Percentiles rank a stretch among this genome's conserved stretches.
Conservation (phyloP, 2,888 invertebrate genomes). For the Miltochrista miniata region DNA sequence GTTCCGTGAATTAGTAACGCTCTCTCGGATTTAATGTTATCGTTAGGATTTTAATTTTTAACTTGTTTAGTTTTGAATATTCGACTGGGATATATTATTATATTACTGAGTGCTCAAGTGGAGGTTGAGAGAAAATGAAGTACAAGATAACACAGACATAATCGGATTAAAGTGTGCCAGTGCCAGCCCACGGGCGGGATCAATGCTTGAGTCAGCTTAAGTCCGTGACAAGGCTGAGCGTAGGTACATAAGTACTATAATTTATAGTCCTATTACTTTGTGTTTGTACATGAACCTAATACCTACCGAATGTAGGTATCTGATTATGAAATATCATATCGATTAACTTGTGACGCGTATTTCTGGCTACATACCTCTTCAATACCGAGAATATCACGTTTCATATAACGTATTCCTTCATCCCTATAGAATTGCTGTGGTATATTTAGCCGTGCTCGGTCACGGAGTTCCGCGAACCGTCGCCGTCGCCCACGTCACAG, state of each 20-base stretch:
- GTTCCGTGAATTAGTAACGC: constrained; percentile 12
- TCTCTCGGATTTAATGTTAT: constrained; percentile 17
- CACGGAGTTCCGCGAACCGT: constrained; percentile 1
- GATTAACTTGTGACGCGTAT: not conserved
- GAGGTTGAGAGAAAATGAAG: not conserved
- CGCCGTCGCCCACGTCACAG: not conserved
- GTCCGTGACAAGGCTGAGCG: not conserved
- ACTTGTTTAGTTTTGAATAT: not conserved
- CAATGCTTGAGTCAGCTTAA: not conserved
- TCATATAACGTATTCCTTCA: not conserved
- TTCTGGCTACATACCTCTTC: too few relatives aligned
- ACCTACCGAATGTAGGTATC: too few relatives aligned
- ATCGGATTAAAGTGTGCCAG: constrained; percentile 5
- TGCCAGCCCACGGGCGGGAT: not conserved
- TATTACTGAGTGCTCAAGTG: not conserved
- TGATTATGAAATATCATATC: not conserved
- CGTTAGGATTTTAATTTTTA: constrained; percentile 3
- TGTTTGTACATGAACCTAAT: not conserved
- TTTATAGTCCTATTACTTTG: not conserved
- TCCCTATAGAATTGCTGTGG: not conserved
- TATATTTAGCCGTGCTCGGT: not conserved
- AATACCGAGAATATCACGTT: not conserved
- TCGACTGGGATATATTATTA: not conserved
- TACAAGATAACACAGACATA: constrained; percentile 3
- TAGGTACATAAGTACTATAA: not conserved